These are phyloP conservation scores for Psittacula derbiana DNA, from an alignment of 2,797 vertebrate species.

Conservation along the genomic window DNA sequence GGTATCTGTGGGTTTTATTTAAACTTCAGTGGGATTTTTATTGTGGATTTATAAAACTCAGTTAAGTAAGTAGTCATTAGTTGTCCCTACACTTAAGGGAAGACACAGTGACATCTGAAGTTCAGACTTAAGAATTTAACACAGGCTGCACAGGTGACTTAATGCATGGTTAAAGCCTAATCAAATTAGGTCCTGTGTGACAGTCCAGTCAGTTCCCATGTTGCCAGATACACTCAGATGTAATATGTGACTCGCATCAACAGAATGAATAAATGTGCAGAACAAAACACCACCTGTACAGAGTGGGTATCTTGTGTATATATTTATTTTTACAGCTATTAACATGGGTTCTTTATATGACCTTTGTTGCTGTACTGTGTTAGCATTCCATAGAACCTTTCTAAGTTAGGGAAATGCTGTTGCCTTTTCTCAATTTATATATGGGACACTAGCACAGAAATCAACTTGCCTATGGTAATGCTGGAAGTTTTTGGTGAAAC, in stretches of 20 bases:
- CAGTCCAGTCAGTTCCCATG: background rate
- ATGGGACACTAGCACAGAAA: background rate
- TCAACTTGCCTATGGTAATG: background rate
- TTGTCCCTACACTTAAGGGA: background rate
- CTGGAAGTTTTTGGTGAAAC: background rate
- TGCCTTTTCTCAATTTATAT: background rate
- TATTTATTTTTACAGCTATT: background rate
- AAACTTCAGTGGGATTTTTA: background rate
- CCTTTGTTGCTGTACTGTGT: background rate
- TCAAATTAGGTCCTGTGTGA: background rate
- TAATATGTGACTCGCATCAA: background rate
- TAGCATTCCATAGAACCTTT: background rate
- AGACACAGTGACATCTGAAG: background rate
- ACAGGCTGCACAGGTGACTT: background rate
- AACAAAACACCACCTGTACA: background rate
- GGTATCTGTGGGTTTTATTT: background rate
- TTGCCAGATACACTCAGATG: background rate
- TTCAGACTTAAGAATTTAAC: background rate
- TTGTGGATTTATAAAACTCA: background rate
- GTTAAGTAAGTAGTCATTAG: background rate
- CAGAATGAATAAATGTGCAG: background rate
- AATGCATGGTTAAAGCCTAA: background rate
- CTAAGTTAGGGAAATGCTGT: background rate
- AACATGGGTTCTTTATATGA: background rate
- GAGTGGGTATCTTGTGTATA: background rate